Conservation (phyloP, 2,888 invertebrate species). For the Odontocolon sp. region DNA sequence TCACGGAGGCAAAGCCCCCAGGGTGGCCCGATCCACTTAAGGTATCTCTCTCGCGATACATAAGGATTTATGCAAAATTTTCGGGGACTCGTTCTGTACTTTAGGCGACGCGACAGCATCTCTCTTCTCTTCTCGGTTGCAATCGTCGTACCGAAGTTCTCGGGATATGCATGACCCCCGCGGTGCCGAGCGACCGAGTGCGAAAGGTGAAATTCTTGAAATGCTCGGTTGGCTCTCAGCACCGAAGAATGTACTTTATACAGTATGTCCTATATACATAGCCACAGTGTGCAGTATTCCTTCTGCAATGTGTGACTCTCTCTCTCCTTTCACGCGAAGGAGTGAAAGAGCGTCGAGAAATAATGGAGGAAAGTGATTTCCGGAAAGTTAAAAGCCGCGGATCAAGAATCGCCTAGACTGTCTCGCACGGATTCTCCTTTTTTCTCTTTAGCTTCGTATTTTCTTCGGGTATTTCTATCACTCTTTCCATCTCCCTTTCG, state of each 20-base stretch:
- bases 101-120: constrained; percentile 13
- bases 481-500: background rate
- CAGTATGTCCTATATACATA: background rate
- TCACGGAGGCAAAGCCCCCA: constrained; percentile 43
- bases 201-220: constrained; percentile 42
- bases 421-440: constrained; percentile 23
- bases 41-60: constrained; percentile 58
- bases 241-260: background rate
- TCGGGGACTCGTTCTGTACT: constrained; percentile 33
- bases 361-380: constrained; percentile 80
- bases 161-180: constrained; percentile 39
- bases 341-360: constrained; percentile 71
- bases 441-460: constrained; percentile 2
- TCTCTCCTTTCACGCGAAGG: constrained; percentile 1
- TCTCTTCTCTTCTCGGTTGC: constrained; percentile 16
- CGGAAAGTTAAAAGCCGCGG: constrained; percentile 78
- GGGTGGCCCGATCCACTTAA: constrained; percentile 47
- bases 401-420: constrained; percentile 71
- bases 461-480: background rate
- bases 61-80: constrained; percentile 66
- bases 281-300: too few species aligned
- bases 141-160: constrained; percentile 37
- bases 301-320: background rate
- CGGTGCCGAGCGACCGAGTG: background rate
- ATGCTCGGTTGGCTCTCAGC: constrained; percentile 30